phyloP scores from a whole-genome alignment of 1,140 invertebrate genomes.

The Dendroctonus valens region DNA sequence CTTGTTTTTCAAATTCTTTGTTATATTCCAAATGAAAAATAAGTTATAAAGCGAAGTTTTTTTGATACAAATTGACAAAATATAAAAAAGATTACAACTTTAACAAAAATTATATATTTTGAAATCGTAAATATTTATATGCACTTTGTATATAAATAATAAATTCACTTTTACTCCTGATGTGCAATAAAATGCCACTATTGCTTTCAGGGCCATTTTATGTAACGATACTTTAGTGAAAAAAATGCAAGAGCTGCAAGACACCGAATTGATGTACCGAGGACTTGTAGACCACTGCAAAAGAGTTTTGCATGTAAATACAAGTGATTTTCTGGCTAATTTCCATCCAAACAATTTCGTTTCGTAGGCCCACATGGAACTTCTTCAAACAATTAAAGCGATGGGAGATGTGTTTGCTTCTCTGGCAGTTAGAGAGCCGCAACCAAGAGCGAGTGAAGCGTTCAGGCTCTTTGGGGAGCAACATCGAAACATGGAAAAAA shows the following conservation, averaged over 20 bases:
- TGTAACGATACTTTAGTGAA: slow-evolving; percentile 98
- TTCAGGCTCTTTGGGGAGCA: slow-evolving; percentile 95
- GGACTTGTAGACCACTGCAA: slow-evolving; percentile 91
- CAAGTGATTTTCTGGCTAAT: neutral
- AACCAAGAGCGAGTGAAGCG: slow-evolving; percentile 91
- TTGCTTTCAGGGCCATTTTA: slow-evolving; percentile 76
- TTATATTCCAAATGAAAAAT: too few species aligned
- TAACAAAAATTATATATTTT: too few species aligned
- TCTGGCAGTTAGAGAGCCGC: slow-evolving; percentile 94
- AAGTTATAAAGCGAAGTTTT: too few species aligned
- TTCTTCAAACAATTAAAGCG: slow-evolving; percentile 67
- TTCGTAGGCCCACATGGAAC: slow-evolving; percentile 59
- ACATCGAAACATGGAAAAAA: slow-evolving; percentile 89
- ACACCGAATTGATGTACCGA: slow-evolving; percentile 85
- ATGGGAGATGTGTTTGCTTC: slow-evolving; percentile 93
- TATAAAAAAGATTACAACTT: too few species aligned
- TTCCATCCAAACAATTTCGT: slow-evolving; percentile 9
- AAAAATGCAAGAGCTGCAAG: slow-evolving; percentile 88
- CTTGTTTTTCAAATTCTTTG: too few species aligned
- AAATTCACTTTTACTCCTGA: too few species aligned
- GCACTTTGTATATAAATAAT: too few species aligned
- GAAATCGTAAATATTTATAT: too few species aligned
- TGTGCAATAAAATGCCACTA: too few species aligned
- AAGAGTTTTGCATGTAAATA: slow-evolving; percentile 52
- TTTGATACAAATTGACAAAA: too few species aligned